Conservation (phyloP, 2,888 invertebrate species). For the Catocala sponsa region DNA sequence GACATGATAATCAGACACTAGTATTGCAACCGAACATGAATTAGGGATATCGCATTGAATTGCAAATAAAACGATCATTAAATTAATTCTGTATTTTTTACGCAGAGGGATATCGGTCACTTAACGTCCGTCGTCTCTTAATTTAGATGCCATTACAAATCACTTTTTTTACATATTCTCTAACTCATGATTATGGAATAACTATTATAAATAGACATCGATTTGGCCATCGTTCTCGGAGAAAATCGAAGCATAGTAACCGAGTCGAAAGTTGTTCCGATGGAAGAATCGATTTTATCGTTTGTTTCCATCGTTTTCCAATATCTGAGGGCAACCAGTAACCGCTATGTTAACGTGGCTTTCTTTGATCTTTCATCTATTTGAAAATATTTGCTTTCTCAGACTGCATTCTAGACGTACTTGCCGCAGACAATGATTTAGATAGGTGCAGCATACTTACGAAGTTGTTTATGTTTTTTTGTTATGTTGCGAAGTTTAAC, state of each 20-base stretch:
- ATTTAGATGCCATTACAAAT: conserved; percentile 44
- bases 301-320: conserved; percentile 9
- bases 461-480: no score
- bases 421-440: no score
- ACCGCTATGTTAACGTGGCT: background rate
- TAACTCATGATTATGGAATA: conserved; percentile 18
- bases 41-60: conserved; percentile 51
- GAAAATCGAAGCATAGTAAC: background rate
- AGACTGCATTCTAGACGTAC: no score
- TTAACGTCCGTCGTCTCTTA: conserved; percentile 38
- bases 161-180: conserved; percentile 31
- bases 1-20: conserved; percentile 46
- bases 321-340: conserved; percentile 1
- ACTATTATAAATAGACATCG: conserved; percentile 12
- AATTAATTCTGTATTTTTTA: conserved; percentile 46
- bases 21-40: conserved; percentile 48
- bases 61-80: conserved; percentile 44
- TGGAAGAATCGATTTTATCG: conserved; percentile 4
- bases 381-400: background rate
- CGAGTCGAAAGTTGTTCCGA: background rate
- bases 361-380: conserved; percentile 4
- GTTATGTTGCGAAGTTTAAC: no score
- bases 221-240: background rate
- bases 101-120: conserved; percentile 33
- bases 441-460: no score